Evolutionary conservation across 1,140 invertebrate genomes (phyloP).

Genomic region (Microplitis demolitor): DNA sequence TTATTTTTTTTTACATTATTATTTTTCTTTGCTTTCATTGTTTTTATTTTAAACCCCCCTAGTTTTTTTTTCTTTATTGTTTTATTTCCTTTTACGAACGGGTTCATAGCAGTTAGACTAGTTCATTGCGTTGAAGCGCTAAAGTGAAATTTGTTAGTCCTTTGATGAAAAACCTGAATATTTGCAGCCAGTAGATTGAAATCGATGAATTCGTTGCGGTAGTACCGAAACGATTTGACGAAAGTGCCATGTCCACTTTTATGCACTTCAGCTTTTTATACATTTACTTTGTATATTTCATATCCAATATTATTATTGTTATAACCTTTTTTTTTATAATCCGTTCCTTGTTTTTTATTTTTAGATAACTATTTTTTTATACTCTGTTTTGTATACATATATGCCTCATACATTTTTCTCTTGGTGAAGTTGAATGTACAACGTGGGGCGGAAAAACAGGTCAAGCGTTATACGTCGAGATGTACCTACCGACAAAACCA

Average conservation of each 20-base stretch:
- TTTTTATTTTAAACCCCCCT: no score
- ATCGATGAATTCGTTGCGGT: constrained; percentile 7
- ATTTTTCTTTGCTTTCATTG: no score
- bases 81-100: no score
- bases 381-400: neutral
- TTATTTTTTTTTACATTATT: no score
- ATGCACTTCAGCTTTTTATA: neutral
- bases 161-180: neutral
- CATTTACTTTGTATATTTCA: constrained; percentile 10
- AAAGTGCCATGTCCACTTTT: neutral
- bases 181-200: neutral
- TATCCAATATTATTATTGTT: neutral
- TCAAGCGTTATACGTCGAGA: constrained; percentile 24
- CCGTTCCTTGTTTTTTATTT: neutral
- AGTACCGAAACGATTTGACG: no score
- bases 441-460: constrained; percentile 21
- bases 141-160: neutral
- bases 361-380: neutral
- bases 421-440: constrained; percentile 18
- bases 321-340: neutral
- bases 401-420: neutral
- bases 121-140: neutral
- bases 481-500: neutral
- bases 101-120: no score
- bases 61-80: no score